Evolutionary conservation across 2,888 invertebrate genomes (phyloP), one percentile per base, ranked within the genome.

Genomic region (Agrilus cyanescens): DNA sequence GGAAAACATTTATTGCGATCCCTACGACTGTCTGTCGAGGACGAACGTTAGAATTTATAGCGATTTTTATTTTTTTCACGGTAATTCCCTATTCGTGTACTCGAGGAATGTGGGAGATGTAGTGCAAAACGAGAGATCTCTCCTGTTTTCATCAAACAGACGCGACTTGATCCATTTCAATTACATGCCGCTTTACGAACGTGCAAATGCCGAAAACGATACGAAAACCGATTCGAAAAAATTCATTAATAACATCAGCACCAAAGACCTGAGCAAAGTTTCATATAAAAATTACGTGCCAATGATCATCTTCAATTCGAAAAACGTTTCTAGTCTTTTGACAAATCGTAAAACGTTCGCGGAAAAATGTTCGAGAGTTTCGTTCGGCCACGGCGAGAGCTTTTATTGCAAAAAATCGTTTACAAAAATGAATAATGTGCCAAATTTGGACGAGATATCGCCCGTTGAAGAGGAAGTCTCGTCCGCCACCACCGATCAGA

Each of bases 361-460:
- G 14, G 51, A 51, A 44, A 35, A 47, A 15, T 46, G 41, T 14
- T 15, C 37, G 12, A 37, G 48, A 15, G 42, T 44, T 14, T 49
- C 51, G 38, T 45, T 43, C 38, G 48, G 53, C 16, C 41, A 44
- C 34, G 47, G 48, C 33, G 44, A 48, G 32, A 30, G 41, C 12
- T 44, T 50, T 38, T 38, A 38, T 25, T 50, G 46, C 39, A 53
- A 49, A 38, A 29, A 8, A 14, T 12, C 31, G 25, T 32, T 32
- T 40, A 45, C 37, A 29, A 48, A 44, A 40, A 41, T 38, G 37
- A 49, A 48, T 32, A 46, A 43, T 36, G 40, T 53, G 34, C 25
- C 25, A 25, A 56, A 64, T 55, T 56, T 63, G 36, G 61, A 65
- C 46, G 61, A 62, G 53, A 65, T 66, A 29, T 56, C 61, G 18